Evolutionary conservation across 2,113 vertebrate species (phyloP), one percentile per base, ranked within the genome.

Genomic region (Alligator mississippiensis): DNA sequence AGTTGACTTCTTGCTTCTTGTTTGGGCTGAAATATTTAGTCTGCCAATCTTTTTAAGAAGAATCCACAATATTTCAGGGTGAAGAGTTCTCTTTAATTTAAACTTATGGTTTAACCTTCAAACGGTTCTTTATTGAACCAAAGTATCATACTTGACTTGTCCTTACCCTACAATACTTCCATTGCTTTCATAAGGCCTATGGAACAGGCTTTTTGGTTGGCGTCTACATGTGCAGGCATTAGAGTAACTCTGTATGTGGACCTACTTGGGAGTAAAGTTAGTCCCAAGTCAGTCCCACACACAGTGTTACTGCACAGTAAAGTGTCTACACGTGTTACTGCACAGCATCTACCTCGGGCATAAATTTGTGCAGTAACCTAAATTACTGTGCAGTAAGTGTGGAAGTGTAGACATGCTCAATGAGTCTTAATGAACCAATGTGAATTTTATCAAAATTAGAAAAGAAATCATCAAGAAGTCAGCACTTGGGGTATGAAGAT

Each of bases 401-500:
- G 47, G 7, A 47, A 47, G 47, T 47, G 47, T 47, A 7, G 47
- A 47, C 47, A 47, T 47, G 47, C 8, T 47, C 47, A 47, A 9
- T 47, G 9, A 9, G 47, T 9, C 47, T 9, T 47, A 47, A 47
- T 47, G 47, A 47, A 9, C 38, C 47, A 47, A 47, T 9, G 47
- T 47, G 47, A 47, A 47, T 47, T 47, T 47, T 47, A 47, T 47
- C 47, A 47, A 47, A 47, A 47, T 47, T 47, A 47, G 47, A 47
- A 47, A 47, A 47, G 47, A 47, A 47, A 47, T 47, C 47, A 47
- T 47, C 47, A 74, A 47, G 7, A 72, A 18, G 6, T 10, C 47
- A 62, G 25, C 57, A 21, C 0, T 3, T 61, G 6, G 24, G 0
- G 0, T 28, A 4, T 4, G n/a, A 28, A 6, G 47, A 47, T 9